Conservation (phyloP, 2,797 vertebrate genomes). For the Acanthis flammea region DNA sequence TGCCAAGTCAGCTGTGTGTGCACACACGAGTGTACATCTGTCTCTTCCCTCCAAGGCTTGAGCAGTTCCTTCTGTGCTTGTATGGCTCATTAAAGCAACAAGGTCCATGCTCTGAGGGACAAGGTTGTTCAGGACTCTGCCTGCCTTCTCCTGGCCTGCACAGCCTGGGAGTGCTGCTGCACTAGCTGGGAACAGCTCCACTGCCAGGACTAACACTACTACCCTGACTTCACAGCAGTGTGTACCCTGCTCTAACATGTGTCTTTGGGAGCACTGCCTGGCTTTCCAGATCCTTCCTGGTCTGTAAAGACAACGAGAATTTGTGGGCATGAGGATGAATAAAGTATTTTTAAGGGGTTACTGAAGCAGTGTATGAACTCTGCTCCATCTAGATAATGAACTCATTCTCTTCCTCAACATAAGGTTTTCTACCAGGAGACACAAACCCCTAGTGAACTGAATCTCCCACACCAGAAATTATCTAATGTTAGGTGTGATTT, state of each 20-base stretch:
- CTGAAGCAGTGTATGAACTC: not conserved
- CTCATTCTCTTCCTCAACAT: not conserved
- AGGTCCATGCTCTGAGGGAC: not conserved
- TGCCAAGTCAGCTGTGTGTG: not conserved
- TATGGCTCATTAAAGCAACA: not conserved
- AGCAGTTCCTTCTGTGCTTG: not conserved
- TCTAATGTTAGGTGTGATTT: not conserved
- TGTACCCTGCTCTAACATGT: not conserved
- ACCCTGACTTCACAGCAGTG: not conserved
- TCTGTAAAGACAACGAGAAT: not conserved
- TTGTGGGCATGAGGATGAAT: not conserved
- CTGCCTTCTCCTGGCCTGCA: not conserved
- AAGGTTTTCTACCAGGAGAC: not conserved
- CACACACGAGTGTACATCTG: not conserved
- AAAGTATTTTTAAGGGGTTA: not conserved
- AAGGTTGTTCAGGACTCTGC: not conserved
- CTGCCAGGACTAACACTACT: not conserved
- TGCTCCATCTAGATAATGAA: not conserved
- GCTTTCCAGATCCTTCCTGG: not conserved
- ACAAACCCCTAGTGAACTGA: not conserved
- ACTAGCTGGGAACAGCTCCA: rapidly evolving
- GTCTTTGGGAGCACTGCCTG: not conserved
- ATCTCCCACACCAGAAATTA: not conserved
- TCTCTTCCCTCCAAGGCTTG: not conserved
- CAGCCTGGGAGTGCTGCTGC: not conserved